Percentiles rank a stretch among this genome's conserved stretches.
Evolutionary conservation across 1,140 invertebrate species (phyloP).

Genomic region (Drosophila grimshawi): DNA sequence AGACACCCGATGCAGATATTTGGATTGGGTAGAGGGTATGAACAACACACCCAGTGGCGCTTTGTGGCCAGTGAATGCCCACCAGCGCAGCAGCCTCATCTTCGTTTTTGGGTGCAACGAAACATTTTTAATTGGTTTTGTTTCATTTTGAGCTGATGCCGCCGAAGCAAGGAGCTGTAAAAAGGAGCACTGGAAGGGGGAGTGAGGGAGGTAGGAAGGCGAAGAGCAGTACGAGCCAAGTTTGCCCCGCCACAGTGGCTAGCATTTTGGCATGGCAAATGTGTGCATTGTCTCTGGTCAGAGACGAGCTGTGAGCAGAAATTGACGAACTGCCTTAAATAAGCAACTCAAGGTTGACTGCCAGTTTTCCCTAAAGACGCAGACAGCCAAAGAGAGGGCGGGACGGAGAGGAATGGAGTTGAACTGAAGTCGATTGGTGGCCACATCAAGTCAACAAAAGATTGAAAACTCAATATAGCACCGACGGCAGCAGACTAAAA

Average conservation of each 20-base stretch:
- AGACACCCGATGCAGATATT: background rate
- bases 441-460: slow-evolving; percentile 83
- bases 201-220: background rate
- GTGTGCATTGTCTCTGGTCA: slow-evolving; percentile 63
- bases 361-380: slow-evolving; percentile 80
- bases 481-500: slow-evolving; percentile 34
- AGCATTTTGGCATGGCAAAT: slow-evolving; percentile 68
- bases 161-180: slow-evolving; percentile 9
- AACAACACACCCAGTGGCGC: slow-evolving; percentile 60
- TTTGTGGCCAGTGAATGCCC: slow-evolving; percentile 56
- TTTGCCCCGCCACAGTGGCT: slow-evolving; percentile 73
- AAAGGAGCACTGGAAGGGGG: background rate
- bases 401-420: slow-evolving; percentile 15
- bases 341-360: slow-evolving; percentile 81
- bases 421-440: slow-evolving; percentile 68
- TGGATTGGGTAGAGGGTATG: background rate
- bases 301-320: slow-evolving; percentile 36
- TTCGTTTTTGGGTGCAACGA: slow-evolving; percentile 82
- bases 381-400: slow-evolving; percentile 19
- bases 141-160: slow-evolving; percentile 78
- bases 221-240: slow-evolving; percentile 8
- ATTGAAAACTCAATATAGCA: slow-evolving; percentile 84
- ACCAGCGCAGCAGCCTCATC: slow-evolving; percentile 62
- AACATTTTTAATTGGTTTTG: slow-evolving; percentile 84
- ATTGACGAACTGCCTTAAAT: slow-evolving; percentile 80